Conservation (phyloP, 2,113 vertebrate species). For the Artemisiospiza belli region DNA sequence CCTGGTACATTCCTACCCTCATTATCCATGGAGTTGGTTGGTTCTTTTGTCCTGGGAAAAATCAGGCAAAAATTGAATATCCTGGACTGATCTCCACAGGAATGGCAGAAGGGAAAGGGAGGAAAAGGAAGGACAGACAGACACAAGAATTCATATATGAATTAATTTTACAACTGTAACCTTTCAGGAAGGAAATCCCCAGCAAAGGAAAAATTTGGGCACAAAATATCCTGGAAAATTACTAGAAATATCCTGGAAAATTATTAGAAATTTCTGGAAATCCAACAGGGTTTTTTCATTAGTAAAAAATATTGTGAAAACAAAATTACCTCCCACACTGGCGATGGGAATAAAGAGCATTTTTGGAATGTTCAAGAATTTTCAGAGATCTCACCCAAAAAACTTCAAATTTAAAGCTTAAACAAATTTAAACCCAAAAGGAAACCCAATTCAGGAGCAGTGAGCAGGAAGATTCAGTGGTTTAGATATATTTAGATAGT, state of each 20-base stretch:
- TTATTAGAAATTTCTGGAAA: neutral
- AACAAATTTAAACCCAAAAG: neutral
- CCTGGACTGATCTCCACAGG: neutral
- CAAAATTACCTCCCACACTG: neutral
- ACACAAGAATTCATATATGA: rapidly evolving
- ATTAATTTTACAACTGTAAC: rapidly evolving
- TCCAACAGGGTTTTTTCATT: neutral
- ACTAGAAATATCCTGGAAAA: neutral
- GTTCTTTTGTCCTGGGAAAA: neutral
- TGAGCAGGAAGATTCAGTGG: rapidly evolving
- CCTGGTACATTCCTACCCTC: neutral
- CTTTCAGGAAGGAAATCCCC: neutral
- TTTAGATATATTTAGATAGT: neutral
- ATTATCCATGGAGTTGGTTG: neutral
- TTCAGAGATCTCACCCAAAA: neutral
- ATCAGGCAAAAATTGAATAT: neutral
- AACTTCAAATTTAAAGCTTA: neutral
- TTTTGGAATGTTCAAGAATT: neutral
- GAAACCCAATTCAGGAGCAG: neutral
- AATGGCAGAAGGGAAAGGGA: neutral
- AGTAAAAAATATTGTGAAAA: neutral
- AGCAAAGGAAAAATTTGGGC: neutral
- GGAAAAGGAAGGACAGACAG: neutral
- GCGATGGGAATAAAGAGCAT: neutral
- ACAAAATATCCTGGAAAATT: neutral